phyloP scores from a whole-genome alignment of 2,113 vertebrate species.

The Phyllostomus discolor region DNA sequence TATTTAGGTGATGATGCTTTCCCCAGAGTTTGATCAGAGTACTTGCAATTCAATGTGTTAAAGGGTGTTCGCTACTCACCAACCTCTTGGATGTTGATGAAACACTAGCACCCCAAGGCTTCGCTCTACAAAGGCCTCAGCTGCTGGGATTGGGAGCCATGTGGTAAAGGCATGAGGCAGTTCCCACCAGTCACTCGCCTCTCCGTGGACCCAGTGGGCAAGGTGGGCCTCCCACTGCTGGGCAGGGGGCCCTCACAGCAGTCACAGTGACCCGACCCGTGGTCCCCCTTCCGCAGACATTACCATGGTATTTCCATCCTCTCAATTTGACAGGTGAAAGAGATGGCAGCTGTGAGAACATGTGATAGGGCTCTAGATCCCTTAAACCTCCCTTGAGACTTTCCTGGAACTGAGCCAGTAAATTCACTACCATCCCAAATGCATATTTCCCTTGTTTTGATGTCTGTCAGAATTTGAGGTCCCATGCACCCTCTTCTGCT shows the following conservation, averaged over 20 bases:
- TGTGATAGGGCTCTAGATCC: neutral
- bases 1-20: neutral
- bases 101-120: neutral
- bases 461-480: neutral
- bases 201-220: too few species aligned
- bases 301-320: neutral
- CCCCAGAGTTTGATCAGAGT: neutral
- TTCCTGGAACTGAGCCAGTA: neutral
- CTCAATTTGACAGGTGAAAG: neutral
- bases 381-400: neutral
- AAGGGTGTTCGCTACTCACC: neutral
- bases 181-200: neutral
- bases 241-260: neutral
- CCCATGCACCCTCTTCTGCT: neutral
- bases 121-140: neutral
- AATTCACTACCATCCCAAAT: neutral
- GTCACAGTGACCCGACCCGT: neutral
- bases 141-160: neutral
- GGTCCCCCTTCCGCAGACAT: neutral
- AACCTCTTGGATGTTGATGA: neutral
- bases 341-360: neutral
- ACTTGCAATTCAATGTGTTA: neutral
- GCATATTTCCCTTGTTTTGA: neutral
- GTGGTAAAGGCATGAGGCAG: neutral
- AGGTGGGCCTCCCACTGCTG: too few species aligned